phyloP scores from a whole-genome alignment of 2,113 vertebrate species.

The Coryphaenoides rupestris region DNA sequence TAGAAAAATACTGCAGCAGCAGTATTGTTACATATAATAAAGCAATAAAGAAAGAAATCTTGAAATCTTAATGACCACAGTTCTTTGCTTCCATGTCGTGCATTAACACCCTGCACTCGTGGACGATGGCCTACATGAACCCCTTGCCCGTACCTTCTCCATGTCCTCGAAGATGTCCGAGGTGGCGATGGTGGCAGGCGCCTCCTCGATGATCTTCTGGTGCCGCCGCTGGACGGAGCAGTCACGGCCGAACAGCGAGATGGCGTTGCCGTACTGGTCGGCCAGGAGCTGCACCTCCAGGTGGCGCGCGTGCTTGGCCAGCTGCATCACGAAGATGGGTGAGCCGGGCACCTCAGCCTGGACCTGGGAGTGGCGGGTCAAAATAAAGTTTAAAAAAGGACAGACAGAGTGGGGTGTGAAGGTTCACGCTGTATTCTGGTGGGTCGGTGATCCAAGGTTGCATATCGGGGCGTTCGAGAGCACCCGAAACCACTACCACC shows the following conservation, averaged over 20 bases:
- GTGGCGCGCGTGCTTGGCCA: slow-evolving; percentile 95
- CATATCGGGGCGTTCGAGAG: no score
- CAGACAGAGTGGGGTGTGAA: no score
- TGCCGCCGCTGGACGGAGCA: slow-evolving; percentile 96
- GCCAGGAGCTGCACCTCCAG: slow-evolving; percentile 96
- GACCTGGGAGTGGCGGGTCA: slow-evolving; percentile 71
- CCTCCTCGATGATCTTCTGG: slow-evolving; percentile 98
- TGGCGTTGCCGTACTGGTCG: slow-evolving; percentile 95
- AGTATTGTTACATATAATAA: no score
- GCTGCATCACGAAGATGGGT: slow-evolving; percentile 94
- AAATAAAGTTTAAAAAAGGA: no score
- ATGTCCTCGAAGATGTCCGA: slow-evolving; percentile 90
- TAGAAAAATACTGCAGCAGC: no score
- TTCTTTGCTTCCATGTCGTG: no score
- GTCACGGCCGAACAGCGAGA: slow-evolving; percentile 95
- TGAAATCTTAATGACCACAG: background rate
- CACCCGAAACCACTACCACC: no score
- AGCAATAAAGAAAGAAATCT: background rate
- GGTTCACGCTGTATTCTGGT: no score
- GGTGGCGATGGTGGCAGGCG: slow-evolving; percentile 91
- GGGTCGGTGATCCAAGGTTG: no score
- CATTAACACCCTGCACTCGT: no score
- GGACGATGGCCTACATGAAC: no score
- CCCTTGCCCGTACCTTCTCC: slow-evolving; percentile 93
- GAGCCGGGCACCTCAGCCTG: slow-evolving; percentile 95